These are phyloP conservation scores for Melanogrammus aeglefinus DNA, from an alignment of 2,797 vertebrate genomes.

Conservation along the genomic window DNA sequence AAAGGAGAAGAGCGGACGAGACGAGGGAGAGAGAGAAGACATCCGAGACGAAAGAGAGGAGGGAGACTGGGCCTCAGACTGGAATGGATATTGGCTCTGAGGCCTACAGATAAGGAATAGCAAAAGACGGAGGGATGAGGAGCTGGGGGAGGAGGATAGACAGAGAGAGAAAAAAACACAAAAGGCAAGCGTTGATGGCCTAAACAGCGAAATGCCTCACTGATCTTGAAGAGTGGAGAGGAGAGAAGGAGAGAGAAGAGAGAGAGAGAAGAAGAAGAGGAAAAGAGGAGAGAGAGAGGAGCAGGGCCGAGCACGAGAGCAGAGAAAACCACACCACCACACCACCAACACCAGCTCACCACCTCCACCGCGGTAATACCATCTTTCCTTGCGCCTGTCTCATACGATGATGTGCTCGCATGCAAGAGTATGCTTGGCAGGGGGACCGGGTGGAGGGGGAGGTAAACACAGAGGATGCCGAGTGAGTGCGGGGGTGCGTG, in stretches of 20 bases:
- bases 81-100: conserved; percentile 64
- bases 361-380: conserved; percentile 56
- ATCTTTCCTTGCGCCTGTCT: conserved; percentile 46
- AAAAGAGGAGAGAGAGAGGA: too few species aligned
- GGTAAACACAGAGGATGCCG: neutral
- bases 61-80: conserved; percentile 49
- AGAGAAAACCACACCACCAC: neutral
- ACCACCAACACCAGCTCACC: neutral
- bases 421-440: conserved; percentile 1
- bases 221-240: conserved; percentile 49
- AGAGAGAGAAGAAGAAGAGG: too few species aligned
- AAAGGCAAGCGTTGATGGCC: conserved; percentile 64
- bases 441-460: neutral
- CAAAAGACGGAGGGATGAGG: conserved; percentile 45
- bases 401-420: conserved; percentile 15
- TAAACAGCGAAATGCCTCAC: conserved; percentile 61
- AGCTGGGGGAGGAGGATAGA: conserved; percentile 43
- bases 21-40: neutral
- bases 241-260: neutral
- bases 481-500: neutral
- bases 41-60: neutral
- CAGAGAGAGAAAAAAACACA: conserved; percentile 16
- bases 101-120: conserved; percentile 64
- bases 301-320: conserved; percentile 30
- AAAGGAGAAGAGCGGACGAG: too few species aligned